Base-by-base conservation (phyloP, 2,113 vertebrate species). In the Chloropsis hardwickii region DNA sequence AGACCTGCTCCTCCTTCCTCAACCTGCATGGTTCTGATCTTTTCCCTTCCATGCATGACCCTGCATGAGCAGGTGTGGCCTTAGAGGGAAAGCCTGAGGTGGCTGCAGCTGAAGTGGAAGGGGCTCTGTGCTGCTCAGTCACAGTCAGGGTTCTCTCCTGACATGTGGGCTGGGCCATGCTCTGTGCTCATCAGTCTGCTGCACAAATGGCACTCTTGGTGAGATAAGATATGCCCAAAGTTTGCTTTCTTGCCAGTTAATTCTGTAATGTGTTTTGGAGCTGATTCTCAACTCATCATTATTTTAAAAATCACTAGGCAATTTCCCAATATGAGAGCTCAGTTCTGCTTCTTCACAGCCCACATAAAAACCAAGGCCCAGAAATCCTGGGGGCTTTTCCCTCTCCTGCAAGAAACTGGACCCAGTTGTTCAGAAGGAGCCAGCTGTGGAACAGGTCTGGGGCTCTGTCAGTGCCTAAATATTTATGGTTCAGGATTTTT, bases 91-190 rank as follows among this genome's bases (percentile, higher is more conserved):
- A 48, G 40, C 1, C 35, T 64, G 24, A 9, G 10, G 17, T 48
- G 37, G 37, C 27, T 47, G 27, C 37, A 69, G 23, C 40, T 33
- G 37, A 62, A 25, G 14, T 37, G 40, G 42, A 37, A 56, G 51
- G 27, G 27, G 35, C 15, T 16, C 9, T 21, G 16, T 31, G 20
- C 33, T 11, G 2, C 18, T 35, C 0, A 1, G 17, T 35, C 29
- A 13, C 4, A 13, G n/a, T 4, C 24, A 27, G 31, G 11, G 16
- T 10, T 61, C 1, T 2, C 14, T 57, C 12, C 54, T 42, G 21
- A 16, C 18, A 2, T 1, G 28, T 5, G 7, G 19, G 9, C 9
- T 27, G 67, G 40, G 9, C 14, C 12, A 4, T 13, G 22, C 11
- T 42, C 28, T 37, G 14, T 2, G 1, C 33, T 69, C 4, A 0